Evolutionary conservation across 2,113 vertebrate species (phyloP).

Genomic region (Xenotilapia caudafasciata): DNA sequence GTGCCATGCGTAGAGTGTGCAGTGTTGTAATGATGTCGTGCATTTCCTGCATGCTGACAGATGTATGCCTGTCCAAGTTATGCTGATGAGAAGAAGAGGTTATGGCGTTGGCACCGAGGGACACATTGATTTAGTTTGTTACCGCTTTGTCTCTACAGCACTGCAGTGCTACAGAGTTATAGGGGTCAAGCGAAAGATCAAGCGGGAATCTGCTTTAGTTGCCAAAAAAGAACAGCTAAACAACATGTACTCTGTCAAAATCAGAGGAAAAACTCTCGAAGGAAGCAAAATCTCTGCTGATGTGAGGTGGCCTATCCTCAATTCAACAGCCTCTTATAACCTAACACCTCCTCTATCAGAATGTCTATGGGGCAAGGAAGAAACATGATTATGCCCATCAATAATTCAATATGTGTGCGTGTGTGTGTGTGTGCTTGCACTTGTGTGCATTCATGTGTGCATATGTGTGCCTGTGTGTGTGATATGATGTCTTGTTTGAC

Average conservation of each 20-base stretch:
- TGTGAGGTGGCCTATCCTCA: constrained; percentile 53
- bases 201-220: constrained; percentile 57
- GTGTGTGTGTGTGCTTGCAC: constrained; percentile 5
- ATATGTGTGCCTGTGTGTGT: constrained; percentile 1
- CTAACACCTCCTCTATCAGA: constrained; percentile 66
- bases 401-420: constrained; percentile 61
- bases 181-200: constrained; percentile 64
- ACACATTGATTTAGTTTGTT: constrained; percentile 53
- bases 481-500: constrained; percentile 57
- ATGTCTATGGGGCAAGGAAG: constrained; percentile 55
- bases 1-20: neutral
- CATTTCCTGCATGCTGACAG: constrained; percentile 29
- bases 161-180: constrained; percentile 56
- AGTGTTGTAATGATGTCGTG: neutral
- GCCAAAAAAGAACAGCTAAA: constrained; percentile 54
- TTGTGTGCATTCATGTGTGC: neutral
- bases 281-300: constrained; percentile 69
- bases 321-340: constrained; percentile 66
- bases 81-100: constrained; percentile 58
- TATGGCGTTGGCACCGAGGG: constrained; percentile 36
- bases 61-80: constrained; percentile 27
- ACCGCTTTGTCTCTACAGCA: constrained; percentile 12
- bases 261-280: constrained; percentile 51
- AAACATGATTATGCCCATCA: constrained; percentile 72
- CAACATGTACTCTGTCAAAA: constrained; percentile 64